phyloP scores from a whole-genome alignment of 2,113 vertebrate genomes.

The Geothlypis trichas region DNA sequence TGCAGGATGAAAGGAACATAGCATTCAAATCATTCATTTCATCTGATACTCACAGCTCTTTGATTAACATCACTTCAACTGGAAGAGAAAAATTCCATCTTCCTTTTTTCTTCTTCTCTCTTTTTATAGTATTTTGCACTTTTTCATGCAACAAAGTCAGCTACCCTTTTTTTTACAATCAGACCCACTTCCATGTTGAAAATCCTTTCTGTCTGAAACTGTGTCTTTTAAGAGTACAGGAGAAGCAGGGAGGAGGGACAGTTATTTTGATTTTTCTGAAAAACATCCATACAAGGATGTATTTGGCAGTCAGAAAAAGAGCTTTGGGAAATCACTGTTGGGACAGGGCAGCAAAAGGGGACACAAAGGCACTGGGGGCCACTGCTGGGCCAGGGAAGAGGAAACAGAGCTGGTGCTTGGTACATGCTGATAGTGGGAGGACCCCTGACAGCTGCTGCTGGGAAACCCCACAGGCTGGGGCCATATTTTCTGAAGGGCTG shows the following conservation, averaged over 20 bases:
- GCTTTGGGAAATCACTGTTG: neutral
- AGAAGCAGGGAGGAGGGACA: neutral
- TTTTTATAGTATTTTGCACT: neutral
- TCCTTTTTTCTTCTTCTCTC: neutral
- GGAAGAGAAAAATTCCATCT: neutral
- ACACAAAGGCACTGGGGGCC: neutral
- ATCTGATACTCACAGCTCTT: neutral
- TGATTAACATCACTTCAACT: neutral
- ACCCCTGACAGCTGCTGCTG: neutral
- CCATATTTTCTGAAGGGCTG: neutral
- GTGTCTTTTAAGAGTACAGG: neutral
- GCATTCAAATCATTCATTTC: neutral
- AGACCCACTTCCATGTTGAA: neutral
- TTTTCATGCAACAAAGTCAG: neutral
- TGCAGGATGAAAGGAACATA: neutral
- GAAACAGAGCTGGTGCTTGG: neutral
- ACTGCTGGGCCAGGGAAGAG: neutral
- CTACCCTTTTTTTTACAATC: neutral
- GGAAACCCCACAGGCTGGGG: neutral
- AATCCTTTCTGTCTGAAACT: neutral
- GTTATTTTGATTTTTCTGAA: neutral
- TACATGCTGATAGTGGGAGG: accelerated
- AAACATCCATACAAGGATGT: neutral
- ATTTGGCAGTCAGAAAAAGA: neutral
- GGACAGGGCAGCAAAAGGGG: neutral